Evolutionary conservation across 2,888 invertebrate genomes (phyloP), one percentile per base, ranked within the genome.

Genomic region (Drosophila planitibia): DNA sequence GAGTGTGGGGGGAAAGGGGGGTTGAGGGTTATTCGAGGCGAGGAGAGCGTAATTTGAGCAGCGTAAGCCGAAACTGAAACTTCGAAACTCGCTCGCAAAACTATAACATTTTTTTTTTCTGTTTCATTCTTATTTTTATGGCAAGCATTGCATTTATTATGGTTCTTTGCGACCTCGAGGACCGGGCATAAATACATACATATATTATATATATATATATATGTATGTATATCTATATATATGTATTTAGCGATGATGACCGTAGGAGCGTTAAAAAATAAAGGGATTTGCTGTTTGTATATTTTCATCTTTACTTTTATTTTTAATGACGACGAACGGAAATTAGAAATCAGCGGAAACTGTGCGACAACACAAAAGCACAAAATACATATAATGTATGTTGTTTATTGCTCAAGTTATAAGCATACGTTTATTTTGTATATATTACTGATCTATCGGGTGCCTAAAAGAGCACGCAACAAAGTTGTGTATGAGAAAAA

Each of bases 321-420:
- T 76, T 87, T 85, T 81, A 87, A 82, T 77, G 85, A 74, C 77
- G 60, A 72, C 78, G 79, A 74, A 80, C 89, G 87, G 87, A 87
- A 87, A 87, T 87, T 87, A 87, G 87, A 89, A 87, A 84, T 89
- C 85, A 75, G 73, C 89, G 87, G 87, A 87, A 83, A 86, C 77
- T 79, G 82, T 76, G 74, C 72, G 79, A 79, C 88, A 78, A 76
- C 77, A 76, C 74, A 68, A 66, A 69, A 69, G 35, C 62, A 61
- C 52, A 51, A 66, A 69, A 67, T 62, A 65, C 60, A 76, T 67
- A 79, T 76, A 70, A 64, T 79, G 61, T 68, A 70, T 70, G 58
- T 47, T 73, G 44, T 76, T 79, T 76, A 76, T 70, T 70, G 62
- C 54, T 59, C 37, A 32, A 47, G 5, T 57, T 44, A 60, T 41